Conservation (phyloP, 2,797 vertebrate genomes). For the Gymnoscopelus microlampas region DNA sequence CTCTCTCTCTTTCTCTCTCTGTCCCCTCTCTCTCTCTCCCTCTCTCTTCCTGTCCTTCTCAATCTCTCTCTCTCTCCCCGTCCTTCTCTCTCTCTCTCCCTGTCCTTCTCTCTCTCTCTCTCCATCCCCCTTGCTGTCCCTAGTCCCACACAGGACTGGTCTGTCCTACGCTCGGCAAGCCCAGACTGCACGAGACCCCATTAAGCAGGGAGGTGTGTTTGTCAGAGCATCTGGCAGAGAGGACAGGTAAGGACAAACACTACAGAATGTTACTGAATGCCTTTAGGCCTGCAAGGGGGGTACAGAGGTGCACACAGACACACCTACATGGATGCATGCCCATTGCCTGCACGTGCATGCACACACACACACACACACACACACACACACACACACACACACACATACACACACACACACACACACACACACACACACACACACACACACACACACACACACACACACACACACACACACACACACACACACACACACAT, state of each 20-base stretch:
- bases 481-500: too few species aligned
- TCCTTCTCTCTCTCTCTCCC: not conserved
- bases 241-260: slow-evolving; percentile 62
- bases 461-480: too few species aligned
- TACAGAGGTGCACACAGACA: too few species aligned
- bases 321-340: slow-evolving; percentile 6
- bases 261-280: slow-evolving; percentile 34
- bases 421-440: not conserved
- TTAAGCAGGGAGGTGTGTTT: not conserved
- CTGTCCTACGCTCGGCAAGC: not conserved
- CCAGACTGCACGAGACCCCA: not conserved
- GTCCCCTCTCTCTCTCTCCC: not conserved
- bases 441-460: slow-evolving; percentile 36
- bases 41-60: slow-evolving; percentile 3
- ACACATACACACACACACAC: slow-evolving; percentile 2
- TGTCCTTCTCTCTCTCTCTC: not conserved
- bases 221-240: slow-evolving; percentile 41
- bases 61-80: slow-evolving; percentile 1
- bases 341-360: not conserved
- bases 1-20: slow-evolving; percentile 3
- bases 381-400: not conserved
- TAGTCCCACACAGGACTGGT: not conserved
- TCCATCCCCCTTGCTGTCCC: too few species aligned
- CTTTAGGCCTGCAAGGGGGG: slow-evolving; percentile 31
- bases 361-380: not conserved